Evolutionary conservation across 1,140 invertebrate species (phyloP), one percentile per base, ranked within the genome.

Genomic region (Mya arenaria): DNA sequence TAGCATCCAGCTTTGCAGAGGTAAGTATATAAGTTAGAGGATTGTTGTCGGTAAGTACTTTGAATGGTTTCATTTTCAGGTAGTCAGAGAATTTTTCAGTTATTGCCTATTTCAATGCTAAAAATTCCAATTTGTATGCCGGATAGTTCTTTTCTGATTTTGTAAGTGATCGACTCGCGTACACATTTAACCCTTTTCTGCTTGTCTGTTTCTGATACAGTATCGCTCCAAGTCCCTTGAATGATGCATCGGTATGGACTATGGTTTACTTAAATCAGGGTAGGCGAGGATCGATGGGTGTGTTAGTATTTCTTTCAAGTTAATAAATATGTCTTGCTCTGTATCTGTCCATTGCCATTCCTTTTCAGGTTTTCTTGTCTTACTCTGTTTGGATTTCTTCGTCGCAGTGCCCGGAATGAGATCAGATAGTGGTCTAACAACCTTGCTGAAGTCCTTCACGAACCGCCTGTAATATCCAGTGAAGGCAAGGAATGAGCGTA

Each of bases 151-250:
- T 73, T 23, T 73, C 32, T 58, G 48, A 34, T 4, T 71, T 25
- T n/a, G 6, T 48, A 23, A 73, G 30, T 36, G 15, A 28, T 48
- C 69, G 32, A 36, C 69, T 73, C 1, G 48, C 52, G 39, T 73
- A 73, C 1, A 36, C 69, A 58, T 56, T 73, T 5, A 73, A 48
- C 37, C 25, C 32, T n/a, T n/a, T n/a, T n/a, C n/a, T n/a, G n/a
- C n/a, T n/a, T n/a, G n/a, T n/a, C n/a, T n/a, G n/a, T 34, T 30
- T 32, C 44, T 56, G 69, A 58, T 73, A 73, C 32, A 73, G 69
- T 4, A 73, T 34, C 19, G 69, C 69, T 4, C 69, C 69, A 30
- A 73, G 19, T 17, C 69, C 69, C 4, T 13, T 30, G 8, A 1
- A 34, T 23, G 28, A 39, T 6, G 68, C 68, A 32, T 71, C 68